phyloP scores from a whole-genome alignment of 2,797 vertebrate genomes.

The Cossypha niveicapilla region DNA sequence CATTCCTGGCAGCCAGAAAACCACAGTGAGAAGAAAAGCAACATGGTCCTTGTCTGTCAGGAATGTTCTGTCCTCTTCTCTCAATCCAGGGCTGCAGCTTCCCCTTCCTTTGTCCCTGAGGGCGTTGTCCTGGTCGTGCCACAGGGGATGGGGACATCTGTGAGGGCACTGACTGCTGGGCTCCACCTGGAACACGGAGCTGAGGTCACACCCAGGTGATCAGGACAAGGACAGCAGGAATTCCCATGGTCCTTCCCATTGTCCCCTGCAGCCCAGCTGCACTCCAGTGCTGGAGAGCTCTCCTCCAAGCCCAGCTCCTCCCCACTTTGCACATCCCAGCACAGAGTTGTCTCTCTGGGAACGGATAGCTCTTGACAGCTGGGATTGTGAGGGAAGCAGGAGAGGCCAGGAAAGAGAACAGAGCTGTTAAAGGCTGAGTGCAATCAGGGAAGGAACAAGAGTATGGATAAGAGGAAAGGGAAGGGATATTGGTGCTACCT shows the following conservation, averaged over 20 bases:
- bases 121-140: background rate
- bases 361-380: background rate
- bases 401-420: background rate
- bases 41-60: background rate
- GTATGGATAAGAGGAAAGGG: background rate
- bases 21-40: background rate
- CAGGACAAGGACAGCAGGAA: background rate
- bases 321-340: background rate
- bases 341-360: background rate
- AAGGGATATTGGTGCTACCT: background rate
- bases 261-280: background rate
- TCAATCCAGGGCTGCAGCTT: background rate
- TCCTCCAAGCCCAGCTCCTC: background rate
- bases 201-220: background rate
- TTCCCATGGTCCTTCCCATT: background rate
- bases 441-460: background rate
- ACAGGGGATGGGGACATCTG: background rate
- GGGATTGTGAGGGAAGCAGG: background rate
- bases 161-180: accelerated
- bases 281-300: background rate
- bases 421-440: background rate
- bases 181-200: background rate
- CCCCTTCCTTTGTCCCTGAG: background rate
- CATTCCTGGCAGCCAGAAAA: background rate
- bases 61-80: background rate